A percentile compares a stretch with the other conserved stretches of the same genome.
Conservation (phyloP, 2,113 vertebrate species). For the Aythya baeri region DNA sequence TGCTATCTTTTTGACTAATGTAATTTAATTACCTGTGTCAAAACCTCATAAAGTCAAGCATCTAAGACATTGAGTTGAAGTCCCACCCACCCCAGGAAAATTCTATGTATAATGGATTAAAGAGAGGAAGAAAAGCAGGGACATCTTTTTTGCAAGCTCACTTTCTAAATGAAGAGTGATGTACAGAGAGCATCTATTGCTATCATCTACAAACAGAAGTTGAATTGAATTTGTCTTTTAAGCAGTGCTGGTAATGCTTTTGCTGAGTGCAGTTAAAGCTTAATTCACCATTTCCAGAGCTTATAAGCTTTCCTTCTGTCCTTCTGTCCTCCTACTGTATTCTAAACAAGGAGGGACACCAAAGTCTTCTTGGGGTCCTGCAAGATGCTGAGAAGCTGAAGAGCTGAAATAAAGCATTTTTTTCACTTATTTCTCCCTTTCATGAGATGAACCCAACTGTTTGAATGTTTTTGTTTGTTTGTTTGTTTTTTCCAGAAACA, state of each 20-base stretch:
- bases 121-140: background rate
- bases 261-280: background rate
- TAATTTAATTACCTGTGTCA: background rate
- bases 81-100: background rate
- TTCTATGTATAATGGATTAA: background rate
- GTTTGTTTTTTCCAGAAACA: background rate
- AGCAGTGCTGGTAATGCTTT: background rate
- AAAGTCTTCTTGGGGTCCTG: background rate
- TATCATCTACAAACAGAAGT: background rate
- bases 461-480: background rate
- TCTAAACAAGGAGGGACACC: background rate
- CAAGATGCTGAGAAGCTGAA: background rate
- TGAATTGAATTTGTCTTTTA: background rate
- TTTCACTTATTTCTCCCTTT: background rate
- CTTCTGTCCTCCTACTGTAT: background rate
- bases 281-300: background rate
- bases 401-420: background rate
- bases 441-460: background rate
- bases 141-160: background rate
- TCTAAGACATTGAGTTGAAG: background rate
- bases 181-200: background rate
- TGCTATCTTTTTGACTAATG: background rate
- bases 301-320: background rate
- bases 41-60: background rate
- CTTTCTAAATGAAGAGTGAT: background rate